Evolutionary conservation across 2,888 invertebrate species (phyloP), one percentile per base, ranked within the genome.

Genomic region (Falcaria lacertinaria): DNA sequence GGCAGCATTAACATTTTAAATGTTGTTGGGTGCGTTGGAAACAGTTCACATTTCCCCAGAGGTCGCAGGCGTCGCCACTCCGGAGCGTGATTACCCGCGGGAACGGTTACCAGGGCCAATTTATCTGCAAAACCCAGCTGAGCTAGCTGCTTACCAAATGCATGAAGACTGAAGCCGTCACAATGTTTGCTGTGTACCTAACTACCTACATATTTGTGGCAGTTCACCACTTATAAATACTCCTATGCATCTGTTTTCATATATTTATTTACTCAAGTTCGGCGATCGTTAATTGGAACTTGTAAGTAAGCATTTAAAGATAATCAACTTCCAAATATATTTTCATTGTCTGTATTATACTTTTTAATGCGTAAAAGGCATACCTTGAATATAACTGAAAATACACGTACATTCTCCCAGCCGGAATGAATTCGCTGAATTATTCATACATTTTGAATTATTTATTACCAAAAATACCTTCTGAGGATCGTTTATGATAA

Each of bases 71-170:
- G 63, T 64, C 62, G 47, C 60, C 60, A 60, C 54, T 62, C 48
- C 54, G 55, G 47, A 52, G 44, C 52, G 54, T 67, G 64, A 67
- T 70, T 74, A 69, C 74, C 65, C 65, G 15, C 15, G 71, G 69
- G 74, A 49, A 54, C 62, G 43, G 59, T 73, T 68, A 58, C 62
- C 45, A 52, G 45, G 39, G 56, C 48, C 56, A 57, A 55, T 64
- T 68, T 66, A 69, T 68, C 68, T 63, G 57, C 57, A 57, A 54
- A 61, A 57, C 53, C 55, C 53, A 55, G 56, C 60, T 60, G 48
- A 54, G 59, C 52, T 46, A 57, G 44, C 51, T 52, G 32, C 44
- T 48, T 41, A 50, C 45, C 50, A 44, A 58, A 59, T 55, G 54
- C 50, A 55, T 53, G 44, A 34, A 49, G 40, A 50, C 52, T 37